Evolutionary conservation across 2,113 vertebrate species (phyloP).

Genomic region (Chlorodrepanis virens): DNA sequence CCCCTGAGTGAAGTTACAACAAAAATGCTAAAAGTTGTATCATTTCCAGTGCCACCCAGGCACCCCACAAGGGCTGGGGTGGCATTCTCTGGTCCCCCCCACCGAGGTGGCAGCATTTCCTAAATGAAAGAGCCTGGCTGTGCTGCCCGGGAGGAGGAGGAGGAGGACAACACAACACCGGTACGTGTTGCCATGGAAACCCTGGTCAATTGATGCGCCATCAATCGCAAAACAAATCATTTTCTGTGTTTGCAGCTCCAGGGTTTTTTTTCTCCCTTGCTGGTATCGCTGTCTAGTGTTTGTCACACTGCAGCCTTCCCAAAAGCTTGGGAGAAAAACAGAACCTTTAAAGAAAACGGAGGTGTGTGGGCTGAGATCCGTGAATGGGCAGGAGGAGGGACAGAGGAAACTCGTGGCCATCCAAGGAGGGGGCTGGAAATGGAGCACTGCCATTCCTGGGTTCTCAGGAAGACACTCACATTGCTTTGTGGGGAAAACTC

Average conservation of each 20-base stretch:
- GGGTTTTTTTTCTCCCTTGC: rapidly evolving
- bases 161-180: neutral
- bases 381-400: conserved; percentile 2
- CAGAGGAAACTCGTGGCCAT: neutral
- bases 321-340: neutral
- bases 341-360: neutral
- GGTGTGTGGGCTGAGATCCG: conserved; percentile 27
- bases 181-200: conserved; percentile 48
- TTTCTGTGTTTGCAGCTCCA: conserved; percentile 5
- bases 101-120: neutral
- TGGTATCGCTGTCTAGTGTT: neutral
- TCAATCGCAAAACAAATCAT: conserved; percentile 37
- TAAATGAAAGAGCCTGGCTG: conserved; percentile 33
- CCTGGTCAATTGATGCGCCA: conserved; percentile 32
- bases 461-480: rapidly evolving
- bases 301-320: conserved; percentile 21
- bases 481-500: neutral
- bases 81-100: neutral
- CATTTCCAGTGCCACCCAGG: rapidly evolving
- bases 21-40: rapidly evolving
- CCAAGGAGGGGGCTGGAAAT: neutral
- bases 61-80: neutral
- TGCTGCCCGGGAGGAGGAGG: conserved; percentile 19
- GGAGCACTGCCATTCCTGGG: rapidly evolving
- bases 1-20: neutral